Percentiles rank a stretch among this genome's conserved stretches.
phyloP scores from a whole-genome alignment of 2,113 vertebrate species.

The Semnornis frantzii region DNA sequence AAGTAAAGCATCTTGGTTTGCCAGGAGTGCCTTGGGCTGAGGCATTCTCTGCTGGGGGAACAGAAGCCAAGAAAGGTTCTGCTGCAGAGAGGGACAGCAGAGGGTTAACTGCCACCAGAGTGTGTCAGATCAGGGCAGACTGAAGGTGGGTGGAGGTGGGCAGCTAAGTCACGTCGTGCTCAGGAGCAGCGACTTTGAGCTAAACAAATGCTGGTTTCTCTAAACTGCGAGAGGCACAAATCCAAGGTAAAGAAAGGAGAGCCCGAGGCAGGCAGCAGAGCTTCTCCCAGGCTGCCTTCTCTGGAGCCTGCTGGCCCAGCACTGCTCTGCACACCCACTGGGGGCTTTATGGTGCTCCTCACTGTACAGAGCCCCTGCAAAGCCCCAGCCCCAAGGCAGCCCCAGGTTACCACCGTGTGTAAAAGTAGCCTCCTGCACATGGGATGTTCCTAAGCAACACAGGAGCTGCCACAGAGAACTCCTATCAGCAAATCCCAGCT shows the following conservation, averaged over 20 bases:
- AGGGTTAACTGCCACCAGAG: neutral
- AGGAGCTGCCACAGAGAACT: neutral
- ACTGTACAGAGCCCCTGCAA: neutral
- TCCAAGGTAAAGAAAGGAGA: slow-evolving; percentile 69
- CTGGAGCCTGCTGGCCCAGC: neutral
- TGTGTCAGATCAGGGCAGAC: neutral
- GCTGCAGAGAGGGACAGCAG: neutral
- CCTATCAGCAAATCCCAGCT: slow-evolving; percentile 50
- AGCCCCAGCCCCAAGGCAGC: neutral
- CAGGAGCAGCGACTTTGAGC: neutral
- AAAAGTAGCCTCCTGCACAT: neutral
- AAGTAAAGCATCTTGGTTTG: neutral
- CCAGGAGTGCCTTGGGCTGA: neutral
- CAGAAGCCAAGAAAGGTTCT: neutral
- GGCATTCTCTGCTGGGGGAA: fast-evolving
- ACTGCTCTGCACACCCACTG: neutral
- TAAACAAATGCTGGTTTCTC: slow-evolving; percentile 57
- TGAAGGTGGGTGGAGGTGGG: neutral
- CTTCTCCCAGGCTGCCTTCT: slow-evolving; percentile 26
- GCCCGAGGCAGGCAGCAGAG: neutral
- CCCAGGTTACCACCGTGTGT: neutral
- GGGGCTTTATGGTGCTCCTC: neutral
- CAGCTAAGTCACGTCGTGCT: neutral
- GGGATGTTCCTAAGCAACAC: slow-evolving; percentile 39
- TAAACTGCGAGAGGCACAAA: slow-evolving; percentile 51